These are phyloP conservation scores for Eulimnadia texana DNA, from an alignment of 1,140 invertebrate species.

Conservation along the genomic window DNA sequence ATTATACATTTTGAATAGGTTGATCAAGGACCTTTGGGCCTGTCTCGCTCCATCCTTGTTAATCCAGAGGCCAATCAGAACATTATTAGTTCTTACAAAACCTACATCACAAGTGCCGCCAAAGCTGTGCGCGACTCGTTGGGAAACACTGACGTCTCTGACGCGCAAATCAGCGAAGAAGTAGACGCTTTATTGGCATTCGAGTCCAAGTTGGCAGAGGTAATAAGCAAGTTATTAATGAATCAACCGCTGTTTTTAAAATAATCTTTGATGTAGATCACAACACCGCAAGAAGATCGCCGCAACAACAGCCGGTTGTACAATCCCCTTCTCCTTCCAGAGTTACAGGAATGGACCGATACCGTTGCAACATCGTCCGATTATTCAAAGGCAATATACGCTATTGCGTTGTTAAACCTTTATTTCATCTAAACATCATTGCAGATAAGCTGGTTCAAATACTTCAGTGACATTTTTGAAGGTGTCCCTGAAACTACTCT, in stretches of 20 bases:
- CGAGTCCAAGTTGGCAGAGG: slow-evolving; percentile 33
- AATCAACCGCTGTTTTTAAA: background rate
- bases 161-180: slow-evolving; percentile 18
- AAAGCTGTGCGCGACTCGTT: slow-evolving; percentile 7
- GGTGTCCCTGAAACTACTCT: slow-evolving; percentile 22
- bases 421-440: slow-evolving; percentile 9
- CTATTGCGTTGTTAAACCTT: slow-evolving; percentile 3
- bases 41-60: slow-evolving; percentile 11
- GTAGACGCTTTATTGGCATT: slow-evolving; percentile 30
- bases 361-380: slow-evolving; percentile 14
- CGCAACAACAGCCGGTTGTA: slow-evolving; percentile 38
- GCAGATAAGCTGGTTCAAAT: slow-evolving; percentile 32
- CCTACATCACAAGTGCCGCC: slow-evolving; percentile 15
- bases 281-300: slow-evolving; percentile 33
- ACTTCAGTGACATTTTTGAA: slow-evolving; percentile 25
- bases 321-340: slow-evolving; percentile 35
- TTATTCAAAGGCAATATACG: background rate
- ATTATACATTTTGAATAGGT: slow-evolving; percentile 1
- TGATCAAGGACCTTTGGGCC: slow-evolving; percentile 10
- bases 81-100: slow-evolving; percentile 5
- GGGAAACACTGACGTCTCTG: background rate
- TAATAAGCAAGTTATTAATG: slow-evolving; percentile 21
- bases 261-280: slow-evolving; percentile 30
- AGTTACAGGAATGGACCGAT: slow-evolving; percentile 31
- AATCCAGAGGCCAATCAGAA: slow-evolving; percentile 6